These are phyloP conservation scores for Synergus gifuensis DNA, from an alignment of 2,888 invertebrate genomes.

Conservation along the genomic window DNA sequence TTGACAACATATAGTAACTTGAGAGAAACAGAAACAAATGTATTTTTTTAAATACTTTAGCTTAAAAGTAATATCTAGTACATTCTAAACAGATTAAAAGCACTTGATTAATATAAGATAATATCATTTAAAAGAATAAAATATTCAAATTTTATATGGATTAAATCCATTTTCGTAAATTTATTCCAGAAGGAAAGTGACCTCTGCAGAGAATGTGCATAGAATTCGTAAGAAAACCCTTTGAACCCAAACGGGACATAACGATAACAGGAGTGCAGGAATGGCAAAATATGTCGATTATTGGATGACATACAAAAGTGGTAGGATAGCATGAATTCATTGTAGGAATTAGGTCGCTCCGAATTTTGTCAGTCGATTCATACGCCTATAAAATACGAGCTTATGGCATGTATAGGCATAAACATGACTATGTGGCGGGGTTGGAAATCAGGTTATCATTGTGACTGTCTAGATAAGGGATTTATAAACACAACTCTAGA, in stretches of 20 bases:
- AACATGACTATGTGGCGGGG: no score
- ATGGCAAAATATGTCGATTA: constrained; percentile 61
- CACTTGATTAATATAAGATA: background rate
- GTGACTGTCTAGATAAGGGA: constrained; percentile 1
- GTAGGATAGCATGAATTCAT: constrained; percentile 74
- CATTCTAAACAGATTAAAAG: background rate
- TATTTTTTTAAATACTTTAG: background rate
- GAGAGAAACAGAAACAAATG: background rate
- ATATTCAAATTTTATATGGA: background rate
- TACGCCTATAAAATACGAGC: constrained; percentile 5
- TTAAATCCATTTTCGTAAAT: background rate
- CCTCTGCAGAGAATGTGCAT: background rate
- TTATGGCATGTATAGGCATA: background rate
- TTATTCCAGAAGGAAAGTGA: background rate
- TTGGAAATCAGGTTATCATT: constrained; percentile 16
- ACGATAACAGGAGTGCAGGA: constrained; percentile 71
- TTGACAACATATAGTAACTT: background rate
- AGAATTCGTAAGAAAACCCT: constrained; percentile 59
- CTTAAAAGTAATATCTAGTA: background rate
- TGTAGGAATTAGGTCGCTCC: constrained; percentile 40
- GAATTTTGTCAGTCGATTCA: background rate
- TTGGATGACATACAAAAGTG: constrained; percentile 77
- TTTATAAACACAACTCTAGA: background rate
- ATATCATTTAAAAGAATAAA: background rate
- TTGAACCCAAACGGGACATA: constrained; percentile 67